A percentile compares a stretch with the other conserved stretches of the same genome.
These are phyloP conservation scores for Cotesia chilonis DNA, from an alignment of 1,140 invertebrate genomes.

Conservation along the genomic window DNA sequence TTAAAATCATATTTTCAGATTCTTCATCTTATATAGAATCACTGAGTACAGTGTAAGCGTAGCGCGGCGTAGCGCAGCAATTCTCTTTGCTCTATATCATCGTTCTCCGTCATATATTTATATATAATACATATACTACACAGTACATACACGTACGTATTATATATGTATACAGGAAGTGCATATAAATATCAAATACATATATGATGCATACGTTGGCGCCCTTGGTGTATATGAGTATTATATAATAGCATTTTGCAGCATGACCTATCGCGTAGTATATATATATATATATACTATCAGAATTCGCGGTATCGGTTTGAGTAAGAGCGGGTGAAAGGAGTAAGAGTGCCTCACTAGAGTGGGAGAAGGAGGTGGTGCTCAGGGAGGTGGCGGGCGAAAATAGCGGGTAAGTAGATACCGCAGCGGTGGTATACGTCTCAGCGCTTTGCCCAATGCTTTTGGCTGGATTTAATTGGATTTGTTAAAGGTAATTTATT, in stretches of 20 bases:
- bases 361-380: neutral
- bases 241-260: slow-evolving; percentile 8
- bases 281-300: no score
- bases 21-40: slow-evolving; percentile 29
- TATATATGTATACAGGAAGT: no score
- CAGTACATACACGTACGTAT: no score
- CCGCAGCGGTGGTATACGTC: slow-evolving; percentile 29
- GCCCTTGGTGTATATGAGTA: neutral
- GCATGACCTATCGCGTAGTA: neutral
- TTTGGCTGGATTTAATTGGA: slow-evolving; percentile 52
- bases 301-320: no score
- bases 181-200: no score
- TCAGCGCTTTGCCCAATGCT: slow-evolving; percentile 35
- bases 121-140: neutral
- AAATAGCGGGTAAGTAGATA: slow-evolving; percentile 39
- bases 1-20: slow-evolving; percentile 65
- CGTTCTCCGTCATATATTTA: neutral
- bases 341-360: neutral
- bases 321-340: neutral
- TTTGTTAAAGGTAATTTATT: slow-evolving; percentile 51
- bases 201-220: neutral
- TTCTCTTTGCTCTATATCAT: slow-evolving; percentile 1
- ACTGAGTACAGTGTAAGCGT: slow-evolving; percentile 20
- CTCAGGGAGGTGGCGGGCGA: neutral
- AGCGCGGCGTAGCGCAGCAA: neutral